Evolutionary conservation across 2,888 invertebrate genomes (phyloP).

Genomic region (Trachelus troglodyta): DNA sequence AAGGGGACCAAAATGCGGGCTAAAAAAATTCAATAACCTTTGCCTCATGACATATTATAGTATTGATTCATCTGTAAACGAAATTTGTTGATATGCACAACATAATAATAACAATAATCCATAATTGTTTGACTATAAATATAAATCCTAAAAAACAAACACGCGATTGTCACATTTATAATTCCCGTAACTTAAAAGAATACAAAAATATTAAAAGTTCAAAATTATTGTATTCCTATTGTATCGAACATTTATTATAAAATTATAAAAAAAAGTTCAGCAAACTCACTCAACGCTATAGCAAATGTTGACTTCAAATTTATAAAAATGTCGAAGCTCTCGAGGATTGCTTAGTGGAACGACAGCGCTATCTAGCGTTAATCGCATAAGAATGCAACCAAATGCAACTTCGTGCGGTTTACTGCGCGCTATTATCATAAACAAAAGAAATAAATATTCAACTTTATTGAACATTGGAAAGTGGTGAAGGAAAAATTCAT

Average conservation of each 20-base stretch:
- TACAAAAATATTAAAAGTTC: neutral
- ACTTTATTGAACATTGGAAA: neutral
- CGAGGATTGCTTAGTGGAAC: neutral
- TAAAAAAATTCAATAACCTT: conserved; percentile 6
- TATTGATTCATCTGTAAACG: neutral
- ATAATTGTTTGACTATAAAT: neutral
- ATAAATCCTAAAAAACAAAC: neutral
- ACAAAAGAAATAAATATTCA: neutral
- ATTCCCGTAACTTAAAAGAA: neutral
- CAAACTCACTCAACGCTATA: neutral
- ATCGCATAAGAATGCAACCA: neutral
- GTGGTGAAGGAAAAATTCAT: neutral
- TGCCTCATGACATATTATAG: neutral
- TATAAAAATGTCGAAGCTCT: neutral
- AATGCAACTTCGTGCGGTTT: neutral
- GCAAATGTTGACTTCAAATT: neutral
- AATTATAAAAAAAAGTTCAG: neutral
- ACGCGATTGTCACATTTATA: neutral
- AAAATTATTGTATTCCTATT: neutral
- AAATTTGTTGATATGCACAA: neutral
- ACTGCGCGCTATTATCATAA: neutral
- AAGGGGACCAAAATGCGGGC: conserved; percentile 8
- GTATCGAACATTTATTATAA: neutral
- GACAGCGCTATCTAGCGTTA: neutral
- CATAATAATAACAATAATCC: neutral